Percentiles rank a stretch among this genome's conserved stretches.
Conservation (phyloP, 2,113 vertebrate species). For the Gnathonemus echidnorhynchus region DNA sequence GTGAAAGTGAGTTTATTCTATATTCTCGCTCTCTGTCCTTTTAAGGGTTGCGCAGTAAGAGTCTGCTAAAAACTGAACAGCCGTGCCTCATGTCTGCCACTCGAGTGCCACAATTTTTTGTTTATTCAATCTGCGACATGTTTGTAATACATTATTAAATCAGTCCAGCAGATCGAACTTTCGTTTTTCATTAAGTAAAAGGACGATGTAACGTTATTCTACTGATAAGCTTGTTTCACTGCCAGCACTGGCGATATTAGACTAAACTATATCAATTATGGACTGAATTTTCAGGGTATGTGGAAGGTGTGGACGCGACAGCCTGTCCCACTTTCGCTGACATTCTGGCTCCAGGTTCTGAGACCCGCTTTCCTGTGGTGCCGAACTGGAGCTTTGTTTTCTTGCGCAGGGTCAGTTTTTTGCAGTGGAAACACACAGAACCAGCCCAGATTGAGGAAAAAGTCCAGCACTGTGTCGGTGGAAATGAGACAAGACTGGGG, state of each 20-base stretch:
- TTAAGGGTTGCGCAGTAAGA: background rate
- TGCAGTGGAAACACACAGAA: background rate
- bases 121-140: background rate
- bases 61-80: background rate
- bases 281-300: background rate
- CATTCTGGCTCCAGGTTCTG: background rate
- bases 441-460: background rate
- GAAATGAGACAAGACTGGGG: background rate
- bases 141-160: background rate
- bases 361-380: background rate
- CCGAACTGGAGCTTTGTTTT: background rate
- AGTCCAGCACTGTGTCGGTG: background rate
- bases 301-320: background rate
- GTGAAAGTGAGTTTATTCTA: background rate
- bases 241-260: background rate
- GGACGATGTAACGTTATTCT: background rate
- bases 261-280: background rate
- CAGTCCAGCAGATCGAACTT: background rate
- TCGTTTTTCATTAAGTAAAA: background rate
- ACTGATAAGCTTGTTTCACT: background rate
- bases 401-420: background rate
- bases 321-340: background rate
- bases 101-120: background rate
- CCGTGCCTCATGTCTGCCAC: background rate
- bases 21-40: background rate